Evolutionary conservation across 2,888 invertebrate species (phyloP), one percentile per base, ranked within the genome.

Genomic region (Chromoteleia sp.): DNA sequence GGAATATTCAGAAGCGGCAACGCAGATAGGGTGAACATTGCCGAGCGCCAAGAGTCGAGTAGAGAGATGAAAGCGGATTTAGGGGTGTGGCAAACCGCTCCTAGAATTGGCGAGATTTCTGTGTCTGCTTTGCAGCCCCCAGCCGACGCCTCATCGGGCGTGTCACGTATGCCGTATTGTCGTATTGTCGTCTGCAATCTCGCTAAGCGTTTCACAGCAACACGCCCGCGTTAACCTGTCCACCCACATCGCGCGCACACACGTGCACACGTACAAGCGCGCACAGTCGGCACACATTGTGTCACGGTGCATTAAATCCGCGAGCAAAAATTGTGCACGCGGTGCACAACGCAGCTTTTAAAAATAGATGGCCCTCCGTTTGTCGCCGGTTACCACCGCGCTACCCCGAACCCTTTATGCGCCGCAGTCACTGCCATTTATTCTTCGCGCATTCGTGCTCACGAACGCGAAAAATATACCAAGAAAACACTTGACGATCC

Each of bases 21-120:
- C 78, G 73, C 61, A 61, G 73, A 81, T 59, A 65, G 71, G 59
- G 76, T 54, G 80, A 75, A 65, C 75, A 73, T 58, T 67, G 50
- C 58, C 52, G 50, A 61, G 76, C 61, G 56, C 78, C 65, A 71
- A 76, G 81, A 79, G 81, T 73, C 67, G 81, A 75, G 76, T 50
- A 50, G 75, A 61, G 43, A 70, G 83, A 83, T 81, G 84, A 84
- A 81, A 79, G 81, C 81, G 82, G 71, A 68, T 56, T 77, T 61
- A 86, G 89, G 88, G 88, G 90, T 89, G 90, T 88, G 90, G 88
- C 89, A 85, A 87, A 84, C 87, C 87, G 85, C 87, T 87, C 87
- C 87, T 86, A 85, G 90, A 91, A 91, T 91, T 91, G 91, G 91
- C 90, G 91, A 91, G 91, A 91, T 91, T 90, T 90, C 87, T 88